phyloP scores from a whole-genome alignment of 30 jellyfish, hydroid and myxozoan genomes.

The Hydra vulgaris region DNA sequence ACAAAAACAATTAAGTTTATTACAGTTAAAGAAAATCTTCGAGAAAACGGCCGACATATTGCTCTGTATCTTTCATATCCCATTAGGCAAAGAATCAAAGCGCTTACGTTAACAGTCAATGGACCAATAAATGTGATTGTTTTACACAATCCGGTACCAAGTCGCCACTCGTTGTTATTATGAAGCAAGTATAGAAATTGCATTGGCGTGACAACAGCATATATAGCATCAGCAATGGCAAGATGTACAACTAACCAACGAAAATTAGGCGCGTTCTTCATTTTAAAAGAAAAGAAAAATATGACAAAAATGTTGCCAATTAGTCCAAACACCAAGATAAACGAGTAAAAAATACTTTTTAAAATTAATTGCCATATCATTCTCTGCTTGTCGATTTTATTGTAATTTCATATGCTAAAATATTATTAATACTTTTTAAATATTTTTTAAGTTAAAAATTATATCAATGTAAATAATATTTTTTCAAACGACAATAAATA shows the following conservation, averaged over 20 bases:
- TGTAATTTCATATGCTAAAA: too few species aligned
- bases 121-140: conserved; percentile 11
- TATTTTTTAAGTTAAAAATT: too few species aligned
- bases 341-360: background rate
- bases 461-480: too few species aligned
- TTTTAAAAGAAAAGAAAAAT: conserved; percentile 16
- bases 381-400: too few species aligned
- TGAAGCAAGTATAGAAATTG: conserved; percentile 1
- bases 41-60: conserved; percentile 18
- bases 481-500: too few species aligned
- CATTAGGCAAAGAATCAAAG: conserved; percentile 23
- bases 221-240: conserved; percentile 25
- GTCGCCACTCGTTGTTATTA: background rate
- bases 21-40: background rate
- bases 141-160: conserved; percentile 6
- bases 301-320: conserved; percentile 20
- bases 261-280: conserved; percentile 20
- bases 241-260: conserved; percentile 30
- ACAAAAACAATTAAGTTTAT: background rate
- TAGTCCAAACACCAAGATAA: conserved; percentile 16
- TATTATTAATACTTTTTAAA: too few species aligned
- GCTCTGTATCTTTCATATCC: conserved; percentile 28
- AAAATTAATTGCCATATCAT: background rate
- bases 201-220: conserved; percentile 10
- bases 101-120: conserved; percentile 23